Base-by-base conservation (phyloP, 2,888 invertebrate genomes). In the Habrosyne pyritoides region DNA sequence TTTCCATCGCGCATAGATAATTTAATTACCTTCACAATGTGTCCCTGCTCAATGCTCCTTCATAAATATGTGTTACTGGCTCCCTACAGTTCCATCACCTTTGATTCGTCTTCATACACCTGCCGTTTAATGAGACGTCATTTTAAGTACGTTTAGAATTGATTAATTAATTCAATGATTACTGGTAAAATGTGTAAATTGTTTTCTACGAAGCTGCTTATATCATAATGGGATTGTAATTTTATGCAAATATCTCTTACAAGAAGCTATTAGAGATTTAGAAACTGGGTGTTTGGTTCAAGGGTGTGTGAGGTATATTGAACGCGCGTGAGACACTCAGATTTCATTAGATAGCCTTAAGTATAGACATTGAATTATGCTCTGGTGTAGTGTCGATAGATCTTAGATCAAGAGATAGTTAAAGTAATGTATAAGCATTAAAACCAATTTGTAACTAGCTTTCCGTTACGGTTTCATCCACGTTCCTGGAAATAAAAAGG, bases 11-110 rank as follows among this genome's bases (percentile, higher is more conserved):
- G 42, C 18, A 42, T 42, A 42, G 2, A 42, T 42, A 42, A 42
- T 42, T 42, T 42, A 8, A 42, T 42, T 42, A 42, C 42, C 14
- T 18, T 42, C 36, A 36, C 36, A 14, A 14, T n/a, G 36, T 36
- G 36, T 36, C 36, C 10, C 33, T 33, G 12, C n/a, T n/a, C 2
- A 5, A 33, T n/a, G 36, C 5, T 36, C 2, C 42, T 42, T 18
- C 14, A 42, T 42, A 42, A 42, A 14, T 42, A 24, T n/a, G 24
- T 47, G n/a, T 24, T 47, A 1, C 7, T 47, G 21, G 21, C 47
- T 47, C 22, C 22, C 47, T 24, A n/a, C 47, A 47, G 47, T 47
- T 47, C 47, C 22, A 22, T 47, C 21, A 24, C 22, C n/a, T 24
- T 21, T 24, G 47, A 47, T 47, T 47, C 47, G 22, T n/a, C n/a